Evolutionary conservation across 2,113 vertebrate genomes (phyloP).

Genomic region (Semicossyphus pulcher): DNA sequence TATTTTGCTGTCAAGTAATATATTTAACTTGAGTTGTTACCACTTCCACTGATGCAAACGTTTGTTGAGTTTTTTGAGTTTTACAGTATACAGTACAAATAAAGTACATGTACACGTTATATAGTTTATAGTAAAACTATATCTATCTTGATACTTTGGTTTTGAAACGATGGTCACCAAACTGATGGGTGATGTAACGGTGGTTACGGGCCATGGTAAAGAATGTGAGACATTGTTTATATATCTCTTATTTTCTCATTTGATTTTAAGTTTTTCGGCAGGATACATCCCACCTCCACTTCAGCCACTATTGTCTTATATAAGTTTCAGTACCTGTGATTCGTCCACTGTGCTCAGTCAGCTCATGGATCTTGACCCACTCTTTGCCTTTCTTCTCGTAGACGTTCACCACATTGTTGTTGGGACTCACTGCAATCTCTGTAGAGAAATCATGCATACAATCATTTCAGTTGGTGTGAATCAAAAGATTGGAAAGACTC

Average conservation of each 20-base stretch:
- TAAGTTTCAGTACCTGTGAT: slow-evolving; percentile 80
- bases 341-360: slow-evolving; percentile 85
- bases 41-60: neutral
- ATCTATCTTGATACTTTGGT: no score
- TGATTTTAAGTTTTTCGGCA: no score
- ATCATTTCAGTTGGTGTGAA: neutral
- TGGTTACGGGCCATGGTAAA: no score
- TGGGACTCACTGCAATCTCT: slow-evolving; percentile 86
- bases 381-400: slow-evolving; percentile 84
- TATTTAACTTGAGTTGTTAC: neutral
- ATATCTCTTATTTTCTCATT: no score
- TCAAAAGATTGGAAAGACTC: neutral
- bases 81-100: no score
- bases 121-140: no score
- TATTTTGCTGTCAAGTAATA: neutral
- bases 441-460: neutral
- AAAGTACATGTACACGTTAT: no score
- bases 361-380: slow-evolving; percentile 84
- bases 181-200: no score
- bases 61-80: no score
- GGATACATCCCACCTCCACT: neutral
- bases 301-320: neutral
- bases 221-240: no score
- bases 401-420: slow-evolving; percentile 81
- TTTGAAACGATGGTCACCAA: no score